Base-by-base conservation (phyloP, 2,888 invertebrate species). In the Acanthosepion esculentum region DNA sequence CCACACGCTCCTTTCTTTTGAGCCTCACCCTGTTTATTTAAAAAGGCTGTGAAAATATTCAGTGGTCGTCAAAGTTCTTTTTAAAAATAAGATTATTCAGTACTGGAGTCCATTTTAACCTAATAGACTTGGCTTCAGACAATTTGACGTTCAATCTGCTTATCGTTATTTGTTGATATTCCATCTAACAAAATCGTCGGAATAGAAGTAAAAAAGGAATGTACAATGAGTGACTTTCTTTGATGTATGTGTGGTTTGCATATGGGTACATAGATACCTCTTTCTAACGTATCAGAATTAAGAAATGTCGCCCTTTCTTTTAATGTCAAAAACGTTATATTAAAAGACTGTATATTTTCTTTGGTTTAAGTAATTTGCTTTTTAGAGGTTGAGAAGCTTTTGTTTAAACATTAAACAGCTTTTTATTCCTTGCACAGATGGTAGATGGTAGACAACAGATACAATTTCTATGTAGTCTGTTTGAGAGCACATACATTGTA, bases 271-370 rank as follows among this genome's bases (percentile, higher is more conserved):
- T 78, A 33, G 78, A 78, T 78, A 78, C 78, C 15, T n/a, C 15
- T n/a, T 78, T 78, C 78, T 33, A 78, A 78, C 78, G 78, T 78
- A 78, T 78, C 78, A 78, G 78, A 78, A 78, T 33, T 78, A n/a
- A 33, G n/a, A 78, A 78, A 78, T 78, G 78, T n/a, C 78, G 33
- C 33, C 78, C 78, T 78, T 78, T 78, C 78, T 78, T 78, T 78
- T 78, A 78, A 78, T 78, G 78, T n/a, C 78, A 78, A n/a, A 78
- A 78, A 78, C 78, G 78, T 12, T n/a, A 33, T n/a, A 78, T n/a
- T 78, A n/a, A 78, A 78, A 78, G n/a, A 78, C n/a, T 78, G 78
- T 78, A 78, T 78, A 78, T 78, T 78, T 78, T 78, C 78, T 78
- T 33, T 78, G n/a, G n/a, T 78, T 78, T 78, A 33, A 78, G n/a